phyloP scores from a whole-genome alignment of 2,888 invertebrate species.

The Helobdella robusta region DNA sequence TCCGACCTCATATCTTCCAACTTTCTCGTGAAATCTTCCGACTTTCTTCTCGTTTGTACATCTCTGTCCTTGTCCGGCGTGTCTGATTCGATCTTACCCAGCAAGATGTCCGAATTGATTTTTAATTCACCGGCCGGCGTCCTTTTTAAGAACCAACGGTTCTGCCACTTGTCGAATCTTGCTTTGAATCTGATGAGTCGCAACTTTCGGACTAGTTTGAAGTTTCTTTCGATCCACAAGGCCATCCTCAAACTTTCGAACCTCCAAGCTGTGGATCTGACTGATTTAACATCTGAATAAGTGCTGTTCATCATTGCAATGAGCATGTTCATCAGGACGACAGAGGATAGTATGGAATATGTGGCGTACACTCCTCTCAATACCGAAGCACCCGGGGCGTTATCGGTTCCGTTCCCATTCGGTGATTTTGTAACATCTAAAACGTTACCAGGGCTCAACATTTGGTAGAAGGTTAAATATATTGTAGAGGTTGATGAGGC shows the following conservation, averaged over 20 bases:
- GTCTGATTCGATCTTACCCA: background rate
- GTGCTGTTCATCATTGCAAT: slow-evolving; percentile 32
- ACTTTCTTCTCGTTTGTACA: background rate
- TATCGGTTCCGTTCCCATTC: background rate
- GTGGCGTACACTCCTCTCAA: slow-evolving; percentile 28
- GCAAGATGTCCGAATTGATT: background rate
- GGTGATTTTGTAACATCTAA: slow-evolving; percentile 26
- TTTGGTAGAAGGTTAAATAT: slow-evolving; percentile 42
- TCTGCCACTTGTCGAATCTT: slow-evolving; percentile 25
- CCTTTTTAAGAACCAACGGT: slow-evolving; percentile 27
- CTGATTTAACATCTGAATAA: slow-evolving; percentile 27
- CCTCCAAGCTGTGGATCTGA: slow-evolving; percentile 24
- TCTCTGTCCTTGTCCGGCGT: slow-evolving; percentile 5
- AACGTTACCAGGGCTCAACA: slow-evolving; percentile 36
- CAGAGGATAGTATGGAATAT: slow-evolving; percentile 26
- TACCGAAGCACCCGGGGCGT: slow-evolving; percentile 18
- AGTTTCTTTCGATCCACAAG: slow-evolving; percentile 28
- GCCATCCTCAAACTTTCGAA: slow-evolving; percentile 29
- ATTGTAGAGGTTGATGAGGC: slow-evolving; percentile 25
- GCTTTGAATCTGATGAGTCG: slow-evolving; percentile 21
- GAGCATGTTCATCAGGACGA: slow-evolving; percentile 29
- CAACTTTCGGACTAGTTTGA: slow-evolving; percentile 13
- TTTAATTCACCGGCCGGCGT: slow-evolving; percentile 1
- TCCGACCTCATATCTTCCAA: slow-evolving; percentile 12
- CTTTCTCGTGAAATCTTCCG: slow-evolving; percentile 16